phyloP scores from a whole-genome alignment of 2,797 vertebrate species.

The Eupleurogrammus muticus region DNA sequence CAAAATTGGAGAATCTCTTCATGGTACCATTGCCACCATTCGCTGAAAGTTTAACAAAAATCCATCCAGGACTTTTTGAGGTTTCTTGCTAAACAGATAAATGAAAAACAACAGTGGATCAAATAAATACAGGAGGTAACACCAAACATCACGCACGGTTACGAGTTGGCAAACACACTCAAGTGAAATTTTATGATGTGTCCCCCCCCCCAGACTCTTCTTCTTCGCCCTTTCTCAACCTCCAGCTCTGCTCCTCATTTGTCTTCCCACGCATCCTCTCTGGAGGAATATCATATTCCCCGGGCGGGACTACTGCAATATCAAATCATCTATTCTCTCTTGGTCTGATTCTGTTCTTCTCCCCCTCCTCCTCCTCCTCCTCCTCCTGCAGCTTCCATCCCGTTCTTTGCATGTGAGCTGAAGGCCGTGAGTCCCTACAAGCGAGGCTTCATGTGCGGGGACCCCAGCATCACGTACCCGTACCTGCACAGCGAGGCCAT shows the following conservation, averaged over 20 bases:
- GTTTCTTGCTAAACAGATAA: too few relatives aligned
- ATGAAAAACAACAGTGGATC: too few relatives aligned
- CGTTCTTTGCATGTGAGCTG: slow-evolving; percentile 79
- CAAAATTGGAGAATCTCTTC: too few relatives aligned
- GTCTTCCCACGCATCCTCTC: slow-evolving; percentile 1
- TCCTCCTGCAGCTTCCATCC: slow-evolving; percentile 73
- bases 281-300: slow-evolving; percentile 16
- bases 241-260: not conserved
- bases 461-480: slow-evolving; percentile 79
- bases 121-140: not conserved
- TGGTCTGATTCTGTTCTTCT: not conserved
- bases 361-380: not conserved
- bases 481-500: slow-evolving; percentile 64
- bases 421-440: slow-evolving; percentile 72
- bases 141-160: not conserved
- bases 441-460: slow-evolving; percentile 81
- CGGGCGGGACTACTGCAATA: slow-evolving; percentile 9
- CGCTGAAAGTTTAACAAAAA: too few relatives aligned
- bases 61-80: too few relatives aligned
- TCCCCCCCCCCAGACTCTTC: not conserved
- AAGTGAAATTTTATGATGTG: not conserved
- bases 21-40: too few relatives aligned
- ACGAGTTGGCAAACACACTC: not conserved
- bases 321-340: not conserved
- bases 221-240: not conserved